These are phyloP conservation scores for Pituophis catenifer DNA, from an alignment of 2,113 vertebrate genomes.

Conservation along the genomic window DNA sequence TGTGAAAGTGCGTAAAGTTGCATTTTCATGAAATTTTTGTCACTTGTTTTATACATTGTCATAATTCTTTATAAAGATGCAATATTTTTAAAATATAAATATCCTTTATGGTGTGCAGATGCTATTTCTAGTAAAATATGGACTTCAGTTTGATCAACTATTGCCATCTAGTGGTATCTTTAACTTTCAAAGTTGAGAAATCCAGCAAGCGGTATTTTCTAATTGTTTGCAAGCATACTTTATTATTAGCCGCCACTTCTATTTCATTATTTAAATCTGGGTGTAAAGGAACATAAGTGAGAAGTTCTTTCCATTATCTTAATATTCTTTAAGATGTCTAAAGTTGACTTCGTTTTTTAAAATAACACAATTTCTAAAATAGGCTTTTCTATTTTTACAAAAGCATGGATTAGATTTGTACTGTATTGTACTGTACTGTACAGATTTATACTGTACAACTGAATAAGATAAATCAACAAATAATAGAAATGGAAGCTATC, in stretches of 20 bases:
- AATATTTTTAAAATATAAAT: background rate
- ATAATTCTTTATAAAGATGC: background rate
- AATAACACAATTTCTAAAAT: background rate
- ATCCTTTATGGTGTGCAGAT: background rate
- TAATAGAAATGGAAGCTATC: background rate
- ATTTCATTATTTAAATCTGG: background rate
- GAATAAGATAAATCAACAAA: background rate
- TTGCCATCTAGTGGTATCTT: slow-evolving; percentile 22
- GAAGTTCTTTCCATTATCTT: background rate
- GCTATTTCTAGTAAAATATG: background rate
- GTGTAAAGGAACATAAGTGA: background rate
- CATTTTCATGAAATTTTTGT: background rate
- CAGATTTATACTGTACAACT: background rate
- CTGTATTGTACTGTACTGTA: too few species aligned
- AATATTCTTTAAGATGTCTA: background rate
- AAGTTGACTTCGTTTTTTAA: background rate
- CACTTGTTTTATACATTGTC: background rate
- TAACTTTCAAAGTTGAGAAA: background rate
- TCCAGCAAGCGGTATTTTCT: background rate
- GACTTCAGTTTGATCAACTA: background rate
- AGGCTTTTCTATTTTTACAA: background rate
- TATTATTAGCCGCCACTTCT: background rate
- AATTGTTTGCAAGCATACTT: background rate
- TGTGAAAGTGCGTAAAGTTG: background rate
- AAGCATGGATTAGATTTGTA: background rate